Evolutionary conservation across 1,140 invertebrate genomes (phyloP).

Genomic region (Saccostrea echinata): DNA sequence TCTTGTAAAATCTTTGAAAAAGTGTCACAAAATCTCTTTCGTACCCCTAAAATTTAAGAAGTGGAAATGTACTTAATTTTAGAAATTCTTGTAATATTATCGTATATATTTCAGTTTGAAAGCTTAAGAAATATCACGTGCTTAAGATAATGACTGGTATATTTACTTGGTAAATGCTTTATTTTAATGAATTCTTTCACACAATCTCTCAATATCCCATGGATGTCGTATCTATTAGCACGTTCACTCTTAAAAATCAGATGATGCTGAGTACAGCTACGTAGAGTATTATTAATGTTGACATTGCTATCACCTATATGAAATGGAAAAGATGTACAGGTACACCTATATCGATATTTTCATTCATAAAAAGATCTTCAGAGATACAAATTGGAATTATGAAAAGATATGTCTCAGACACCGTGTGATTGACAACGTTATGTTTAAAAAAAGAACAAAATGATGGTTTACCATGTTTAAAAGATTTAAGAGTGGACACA

Average conservation of each 20-base stretch:
- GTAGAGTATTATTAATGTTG: too few relatives aligned
- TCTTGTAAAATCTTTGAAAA: neutral
- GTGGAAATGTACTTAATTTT: neutral
- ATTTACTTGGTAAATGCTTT: conserved; percentile 43
- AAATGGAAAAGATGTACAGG: too few relatives aligned
- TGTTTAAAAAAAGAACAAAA: too few relatives aligned
- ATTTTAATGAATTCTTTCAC: conserved; percentile 41
- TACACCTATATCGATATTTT: too few relatives aligned
- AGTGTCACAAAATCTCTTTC: neutral
- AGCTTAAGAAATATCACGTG: neutral
- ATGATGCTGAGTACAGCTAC: neutral
- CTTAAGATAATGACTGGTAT: neutral
- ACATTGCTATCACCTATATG: too few relatives aligned
- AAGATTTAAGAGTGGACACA: too few relatives aligned
- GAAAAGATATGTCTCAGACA: too few relatives aligned
- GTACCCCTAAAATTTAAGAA: neutral
- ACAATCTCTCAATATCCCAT: conserved; percentile 54
- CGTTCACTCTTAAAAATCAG: conserved; percentile 30
- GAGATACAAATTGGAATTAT: too few relatives aligned
- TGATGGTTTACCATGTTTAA: too few relatives aligned
- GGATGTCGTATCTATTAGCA: conserved; percentile 50
- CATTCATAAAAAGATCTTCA: too few relatives aligned
- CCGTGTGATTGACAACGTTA: too few relatives aligned
- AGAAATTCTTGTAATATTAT: neutral
- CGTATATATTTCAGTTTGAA: neutral